These are phyloP conservation scores for Pelobates fuscus DNA, from an alignment of 2,113 vertebrate genomes.

Conservation along the genomic window DNA sequence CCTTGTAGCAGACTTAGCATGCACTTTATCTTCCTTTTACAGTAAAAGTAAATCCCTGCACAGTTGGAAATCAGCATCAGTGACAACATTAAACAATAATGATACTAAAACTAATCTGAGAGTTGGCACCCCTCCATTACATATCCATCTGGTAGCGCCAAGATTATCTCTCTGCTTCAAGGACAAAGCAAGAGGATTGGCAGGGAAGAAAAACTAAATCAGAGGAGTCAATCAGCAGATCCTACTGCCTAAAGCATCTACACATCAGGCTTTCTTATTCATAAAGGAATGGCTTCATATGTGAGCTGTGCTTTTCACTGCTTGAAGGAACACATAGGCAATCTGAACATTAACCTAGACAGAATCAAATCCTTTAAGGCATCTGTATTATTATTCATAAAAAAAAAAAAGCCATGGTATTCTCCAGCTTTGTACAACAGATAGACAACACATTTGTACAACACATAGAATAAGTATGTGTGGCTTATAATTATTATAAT, in stretches of 20 bases:
- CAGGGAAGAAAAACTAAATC: constrained; percentile 1
- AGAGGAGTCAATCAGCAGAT: background rate
- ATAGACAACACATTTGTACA: too few species aligned
- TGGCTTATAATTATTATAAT: too few species aligned
- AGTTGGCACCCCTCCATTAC: constrained; percentile 8
- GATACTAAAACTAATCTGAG: constrained; percentile 15
- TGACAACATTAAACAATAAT: constrained; percentile 32
- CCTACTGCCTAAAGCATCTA: background rate
- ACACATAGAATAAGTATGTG: too few species aligned
- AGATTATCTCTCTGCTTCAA: constrained; percentile 18
- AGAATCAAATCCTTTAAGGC: too few species aligned
- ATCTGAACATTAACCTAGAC: background rate
- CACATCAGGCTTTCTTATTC: background rate
- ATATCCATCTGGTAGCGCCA: constrained; percentile 16
- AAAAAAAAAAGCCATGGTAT: too few species aligned
- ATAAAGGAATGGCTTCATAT: background rate
- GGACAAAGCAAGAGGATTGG: background rate
- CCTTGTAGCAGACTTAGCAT: background rate
- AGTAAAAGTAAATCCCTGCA: constrained; percentile 4
- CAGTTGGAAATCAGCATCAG: constrained; percentile 17
- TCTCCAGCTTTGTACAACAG: too few species aligned
- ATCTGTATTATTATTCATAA: too few species aligned
- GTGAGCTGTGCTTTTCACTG: background rate
- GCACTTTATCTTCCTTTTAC: background rate
- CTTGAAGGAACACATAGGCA: background rate